phyloP scores from a whole-genome alignment of 2,113 vertebrate species.

The Prunella fulvescens region DNA sequence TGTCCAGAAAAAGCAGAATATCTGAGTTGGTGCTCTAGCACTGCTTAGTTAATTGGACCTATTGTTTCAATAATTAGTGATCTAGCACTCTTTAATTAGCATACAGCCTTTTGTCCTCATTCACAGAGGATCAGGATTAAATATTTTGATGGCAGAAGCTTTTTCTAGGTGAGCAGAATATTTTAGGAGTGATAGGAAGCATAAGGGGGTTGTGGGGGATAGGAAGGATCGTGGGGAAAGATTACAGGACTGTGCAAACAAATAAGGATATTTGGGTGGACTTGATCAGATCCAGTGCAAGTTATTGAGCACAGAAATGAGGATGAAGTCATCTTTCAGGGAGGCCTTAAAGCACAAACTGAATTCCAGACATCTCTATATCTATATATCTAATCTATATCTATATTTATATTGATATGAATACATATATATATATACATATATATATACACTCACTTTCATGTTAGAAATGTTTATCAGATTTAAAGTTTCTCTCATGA shows the following conservation, averaged over 20 bases:
- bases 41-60: not conserved
- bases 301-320: not conserved
- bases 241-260: not conserved
- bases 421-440: not conserved
- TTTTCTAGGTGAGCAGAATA: not conserved
- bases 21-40: not conserved
- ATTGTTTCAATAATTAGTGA: not conserved
- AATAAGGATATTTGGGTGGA: not conserved
- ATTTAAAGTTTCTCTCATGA: not conserved
- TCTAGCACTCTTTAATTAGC: not conserved
- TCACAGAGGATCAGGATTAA: not conserved
- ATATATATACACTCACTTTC: not conserved
- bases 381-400: too few relatives aligned
- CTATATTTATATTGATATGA: too few relatives aligned
- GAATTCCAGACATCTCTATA: not conserved
- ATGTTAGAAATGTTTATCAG: not conserved
- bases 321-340: not conserved
- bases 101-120: not conserved
- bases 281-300: not conserved
- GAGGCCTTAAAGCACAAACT: not conserved
- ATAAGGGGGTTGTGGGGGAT: not conserved
- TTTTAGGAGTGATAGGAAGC: not conserved
- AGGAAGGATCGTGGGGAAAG: not conserved
- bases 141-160: not conserved
- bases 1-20: not conserved